A percentile compares a stretch with the other conserved stretches of the same genome.
Evolutionary conservation across 2,113 vertebrate genomes (phyloP).

Genomic region (Atrichornis clamosus): DNA sequence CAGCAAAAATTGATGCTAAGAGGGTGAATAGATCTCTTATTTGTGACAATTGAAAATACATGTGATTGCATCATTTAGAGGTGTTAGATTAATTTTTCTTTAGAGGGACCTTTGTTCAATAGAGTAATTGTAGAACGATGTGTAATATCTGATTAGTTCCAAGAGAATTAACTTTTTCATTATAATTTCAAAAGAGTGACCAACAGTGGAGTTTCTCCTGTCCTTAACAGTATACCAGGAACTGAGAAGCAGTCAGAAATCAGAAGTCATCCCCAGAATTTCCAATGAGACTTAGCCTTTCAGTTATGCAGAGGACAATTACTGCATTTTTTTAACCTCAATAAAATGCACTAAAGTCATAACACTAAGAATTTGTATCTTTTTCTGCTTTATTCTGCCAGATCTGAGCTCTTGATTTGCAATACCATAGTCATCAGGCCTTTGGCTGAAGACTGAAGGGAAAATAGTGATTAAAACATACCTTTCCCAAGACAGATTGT

Average conservation of each 20-base stretch:
- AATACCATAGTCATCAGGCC: neutral
- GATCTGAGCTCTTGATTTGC: neutral
- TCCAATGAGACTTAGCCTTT: neutral
- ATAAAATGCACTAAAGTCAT: neutral
- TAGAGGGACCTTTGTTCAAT: slow-evolving; percentile 3
- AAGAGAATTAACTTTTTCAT: slow-evolving; percentile 34
- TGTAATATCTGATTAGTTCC: slow-evolving; percentile 30
- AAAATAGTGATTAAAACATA: neutral
- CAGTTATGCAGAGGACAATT: neutral
- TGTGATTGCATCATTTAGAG: neutral
- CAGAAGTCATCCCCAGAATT: neutral
- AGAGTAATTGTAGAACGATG: neutral
- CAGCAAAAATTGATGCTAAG: neutral
- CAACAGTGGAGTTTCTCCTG: neutral
- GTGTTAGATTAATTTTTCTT: slow-evolving; percentile 33
- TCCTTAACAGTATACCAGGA: neutral
- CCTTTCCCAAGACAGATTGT: neutral
- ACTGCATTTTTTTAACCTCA: neutral
- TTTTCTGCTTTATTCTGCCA: neutral
- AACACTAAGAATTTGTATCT: neutral
- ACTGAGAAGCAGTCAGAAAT: neutral
- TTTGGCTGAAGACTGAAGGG: neutral
- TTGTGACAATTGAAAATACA: slow-evolving; percentile 14
- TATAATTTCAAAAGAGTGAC: neutral
- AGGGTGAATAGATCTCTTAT: neutral